Base-by-base conservation (phyloP, 2,888 invertebrate species). In the Oxyteleia sp. region DNA sequence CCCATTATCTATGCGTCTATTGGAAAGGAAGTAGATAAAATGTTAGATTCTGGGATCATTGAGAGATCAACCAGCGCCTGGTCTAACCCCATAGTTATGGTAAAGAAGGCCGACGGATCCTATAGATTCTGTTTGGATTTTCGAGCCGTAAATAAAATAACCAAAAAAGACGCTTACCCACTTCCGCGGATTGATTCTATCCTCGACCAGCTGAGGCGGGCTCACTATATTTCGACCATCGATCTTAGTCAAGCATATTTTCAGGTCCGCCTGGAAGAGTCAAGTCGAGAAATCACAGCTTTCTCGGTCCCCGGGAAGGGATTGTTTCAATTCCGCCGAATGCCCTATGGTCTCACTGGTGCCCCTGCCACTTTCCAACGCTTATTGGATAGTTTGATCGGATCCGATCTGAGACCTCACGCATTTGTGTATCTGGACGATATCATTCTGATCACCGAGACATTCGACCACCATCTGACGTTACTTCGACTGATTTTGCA, bases 71-170 rank as follows among this genome's bases (percentile, higher is more conserved):
- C 43, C 0, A 82, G 75, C 45, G 69, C 85, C 1, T 90, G 89
- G 88, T 81, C 86, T 4, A 90, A 89, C 3, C 89, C 90, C 0
- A 84, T 88, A 7, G 81, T 90, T 1, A 84, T 90, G 45, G 85
- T 88, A 4, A 84, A 79, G 13, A 90, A 90, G 49, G 84, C 87
- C 4, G 84, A 88, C 63, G 88, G 86, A 1, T 81, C 80, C 4
- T 89, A 85, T 49, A 57, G 90, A 1, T 87, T 91, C 18, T 87
- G 89, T 51, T 85, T 89, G 0, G 89, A 91, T 69, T 89, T 80
- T 32, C 55, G 79, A 0, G 68, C 55, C 5, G 66, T 79, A 13
- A 91, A 91, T 66, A 61, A 55, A 4, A 87, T 90, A 2, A 90
- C 90, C 4, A 72, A 86, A 26, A 81, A 83, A 20, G 76, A 81